A percentile compares a stretch with the other conserved stretches of the same genome.
These are phyloP conservation scores for Augochlorella aurata DNA, from an alignment of 2,888 invertebrate species.

Conservation along the genomic window DNA sequence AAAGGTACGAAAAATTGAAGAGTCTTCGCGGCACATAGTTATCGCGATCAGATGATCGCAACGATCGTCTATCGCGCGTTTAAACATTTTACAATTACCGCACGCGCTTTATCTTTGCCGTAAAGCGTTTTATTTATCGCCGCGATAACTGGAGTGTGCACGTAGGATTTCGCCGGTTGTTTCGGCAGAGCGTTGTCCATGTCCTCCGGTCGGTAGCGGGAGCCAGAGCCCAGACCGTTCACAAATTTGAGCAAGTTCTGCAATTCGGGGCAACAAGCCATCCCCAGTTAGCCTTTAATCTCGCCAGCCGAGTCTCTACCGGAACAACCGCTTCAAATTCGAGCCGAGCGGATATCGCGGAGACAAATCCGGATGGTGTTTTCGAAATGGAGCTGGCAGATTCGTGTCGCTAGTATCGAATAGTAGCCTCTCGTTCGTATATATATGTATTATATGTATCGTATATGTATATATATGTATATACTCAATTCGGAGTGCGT, in stretches of 20 bases:
- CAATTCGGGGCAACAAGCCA: slow-evolving; percentile 11
- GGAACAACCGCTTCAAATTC: neutral
- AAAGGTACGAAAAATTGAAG: too few species aligned
- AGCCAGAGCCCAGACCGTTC: neutral
- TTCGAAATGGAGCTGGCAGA: slow-evolving; percentile 24
- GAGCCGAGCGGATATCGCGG: neutral
- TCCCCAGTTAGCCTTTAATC: neutral
- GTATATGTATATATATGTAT: neutral
- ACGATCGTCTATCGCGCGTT: neutral
- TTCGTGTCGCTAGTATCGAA: slow-evolving; percentile 9
- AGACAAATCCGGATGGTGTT: slow-evolving; percentile 20
- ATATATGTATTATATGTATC: too few species aligned
- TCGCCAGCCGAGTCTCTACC: neutral
- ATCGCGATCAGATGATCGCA: neutral
- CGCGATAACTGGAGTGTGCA: neutral
- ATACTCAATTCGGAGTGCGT: slow-evolving; percentile 36
- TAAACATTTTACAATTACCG: slow-evolving; percentile 5
- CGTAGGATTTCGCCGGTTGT: neutral
- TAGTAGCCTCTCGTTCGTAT: neutral
- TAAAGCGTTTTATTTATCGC: neutral
- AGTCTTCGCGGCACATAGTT: neutral
- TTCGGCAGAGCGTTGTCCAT: neutral
- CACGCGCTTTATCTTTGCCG: neutral
- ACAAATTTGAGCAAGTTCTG: neutral
- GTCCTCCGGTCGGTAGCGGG: neutral